Evolutionary conservation across 2,113 vertebrate species (phyloP).

Genomic region (Sylvilagus bachmani): DNA sequence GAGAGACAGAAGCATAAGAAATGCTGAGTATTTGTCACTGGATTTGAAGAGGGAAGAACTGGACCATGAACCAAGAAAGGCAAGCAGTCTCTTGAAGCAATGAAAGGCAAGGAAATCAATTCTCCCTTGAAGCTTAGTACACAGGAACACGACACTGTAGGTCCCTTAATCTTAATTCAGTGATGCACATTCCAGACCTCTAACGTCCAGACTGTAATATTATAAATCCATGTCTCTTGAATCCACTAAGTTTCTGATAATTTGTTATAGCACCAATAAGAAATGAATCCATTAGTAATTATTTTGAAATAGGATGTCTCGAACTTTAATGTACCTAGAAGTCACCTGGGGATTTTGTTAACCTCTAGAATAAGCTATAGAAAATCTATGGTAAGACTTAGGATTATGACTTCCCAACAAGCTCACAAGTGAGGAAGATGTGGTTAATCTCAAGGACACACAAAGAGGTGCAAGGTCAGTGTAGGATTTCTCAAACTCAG

Average conservation of each 20-base stretch:
- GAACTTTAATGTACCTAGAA: neutral
- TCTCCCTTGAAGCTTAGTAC: neutral
- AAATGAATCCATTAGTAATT: slow-evolving; percentile 2
- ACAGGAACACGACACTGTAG: neutral
- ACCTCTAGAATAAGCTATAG: neutral
- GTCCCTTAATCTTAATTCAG: neutral
- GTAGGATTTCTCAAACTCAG: neutral
- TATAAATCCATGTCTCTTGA: neutral
- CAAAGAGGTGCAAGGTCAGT: neutral
- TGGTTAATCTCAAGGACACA: neutral
- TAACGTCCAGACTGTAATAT: neutral
- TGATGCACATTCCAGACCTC: neutral
- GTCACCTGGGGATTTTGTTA: neutral
- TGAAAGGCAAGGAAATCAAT: neutral
- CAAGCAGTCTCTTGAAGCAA: neutral
- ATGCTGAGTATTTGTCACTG: neutral
- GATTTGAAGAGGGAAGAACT: neutral
- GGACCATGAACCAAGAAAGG: neutral
- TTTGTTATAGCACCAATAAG: neutral
- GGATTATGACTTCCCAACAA: neutral
- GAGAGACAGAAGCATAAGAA: neutral
- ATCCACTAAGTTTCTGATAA: neutral
- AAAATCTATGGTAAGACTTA: neutral
- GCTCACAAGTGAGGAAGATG: neutral
- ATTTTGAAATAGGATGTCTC: neutral